A percentile compares a stretch with the other conserved stretches of the same genome.
Evolutionary conservation across 2,113 vertebrate genomes (phyloP).

Genomic region (Corythaixoides concolor): DNA sequence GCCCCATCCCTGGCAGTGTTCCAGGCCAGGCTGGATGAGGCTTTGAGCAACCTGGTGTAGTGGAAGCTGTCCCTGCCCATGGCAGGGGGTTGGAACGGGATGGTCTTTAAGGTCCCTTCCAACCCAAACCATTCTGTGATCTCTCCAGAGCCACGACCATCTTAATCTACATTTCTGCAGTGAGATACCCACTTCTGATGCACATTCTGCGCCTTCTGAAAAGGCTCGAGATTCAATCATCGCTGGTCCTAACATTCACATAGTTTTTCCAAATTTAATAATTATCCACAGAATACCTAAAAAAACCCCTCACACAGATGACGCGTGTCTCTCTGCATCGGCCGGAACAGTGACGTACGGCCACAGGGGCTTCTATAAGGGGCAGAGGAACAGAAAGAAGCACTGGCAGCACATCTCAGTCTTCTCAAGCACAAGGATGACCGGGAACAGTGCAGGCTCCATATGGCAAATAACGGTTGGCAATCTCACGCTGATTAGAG

Average conservation of each 20-base stretch:
- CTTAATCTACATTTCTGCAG: neutral
- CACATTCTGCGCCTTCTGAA: neutral
- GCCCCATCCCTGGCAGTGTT: no score
- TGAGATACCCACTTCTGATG: neutral
- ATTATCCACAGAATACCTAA: neutral
- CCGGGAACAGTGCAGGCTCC: neutral
- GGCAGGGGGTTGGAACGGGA: no score
- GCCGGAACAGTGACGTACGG: accelerated
- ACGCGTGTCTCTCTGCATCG: neutral
- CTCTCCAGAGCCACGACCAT: neutral
- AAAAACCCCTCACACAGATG: neutral
- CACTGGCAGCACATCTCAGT: accelerated
- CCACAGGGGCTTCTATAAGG: accelerated
- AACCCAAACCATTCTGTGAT: no score
- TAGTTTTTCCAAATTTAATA: neutral
- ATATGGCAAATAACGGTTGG: neutral
- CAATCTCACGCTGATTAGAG: neutral
- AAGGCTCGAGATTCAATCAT: neutral
- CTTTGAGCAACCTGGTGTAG: no score
- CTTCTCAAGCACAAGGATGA: neutral
- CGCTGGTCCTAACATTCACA: neutral
- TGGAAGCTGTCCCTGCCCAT: no score
- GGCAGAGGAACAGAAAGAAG: neutral
- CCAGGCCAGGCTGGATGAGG: no score
- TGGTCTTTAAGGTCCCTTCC: no score